Evolutionary conservation across 2,113 vertebrate genomes (phyloP).

Genomic region (Ceuthmochares aereus): DNA sequence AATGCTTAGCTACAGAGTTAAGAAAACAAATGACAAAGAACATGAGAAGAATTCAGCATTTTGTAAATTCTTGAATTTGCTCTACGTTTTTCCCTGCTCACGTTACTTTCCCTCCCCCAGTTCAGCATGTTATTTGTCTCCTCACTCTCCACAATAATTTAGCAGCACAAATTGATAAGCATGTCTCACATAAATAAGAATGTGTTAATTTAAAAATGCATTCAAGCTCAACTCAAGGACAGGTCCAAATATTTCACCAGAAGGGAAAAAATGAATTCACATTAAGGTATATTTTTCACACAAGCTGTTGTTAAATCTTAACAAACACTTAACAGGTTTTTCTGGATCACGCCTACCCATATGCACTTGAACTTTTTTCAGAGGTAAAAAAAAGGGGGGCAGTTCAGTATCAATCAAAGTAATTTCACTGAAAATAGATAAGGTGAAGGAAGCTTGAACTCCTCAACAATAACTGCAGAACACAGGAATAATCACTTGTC

Average conservation of each 20-base stretch:
- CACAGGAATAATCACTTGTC: background rate
- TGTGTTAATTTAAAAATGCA: background rate
- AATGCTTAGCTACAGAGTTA: background rate
- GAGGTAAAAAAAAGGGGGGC: accelerated
- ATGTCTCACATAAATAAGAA: background rate
- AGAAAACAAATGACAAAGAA: background rate
- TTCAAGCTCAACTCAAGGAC: background rate
- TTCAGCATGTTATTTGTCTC: background rate
- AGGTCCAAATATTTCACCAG: background rate
- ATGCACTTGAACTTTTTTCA: background rate
- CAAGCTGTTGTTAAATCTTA: background rate
- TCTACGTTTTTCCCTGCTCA: background rate
- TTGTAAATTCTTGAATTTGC: background rate
- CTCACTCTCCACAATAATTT: background rate
- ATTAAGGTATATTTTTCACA: background rate
- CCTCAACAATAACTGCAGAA: background rate
- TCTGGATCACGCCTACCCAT: background rate
- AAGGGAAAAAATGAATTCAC: background rate
- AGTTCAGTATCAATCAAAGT: background rate
- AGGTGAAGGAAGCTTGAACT: background rate
- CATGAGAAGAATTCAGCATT: background rate
- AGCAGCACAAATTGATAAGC: background rate
- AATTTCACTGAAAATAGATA: background rate
- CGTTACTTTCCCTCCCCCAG: background rate
- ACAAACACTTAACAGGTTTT: background rate